Percentiles rank a stretch among this genome's conserved stretches.
These are phyloP conservation scores for Barypeithes pellucidus DNA, from an alignment of 2,888 invertebrate genomes.

Conservation along the genomic window DNA sequence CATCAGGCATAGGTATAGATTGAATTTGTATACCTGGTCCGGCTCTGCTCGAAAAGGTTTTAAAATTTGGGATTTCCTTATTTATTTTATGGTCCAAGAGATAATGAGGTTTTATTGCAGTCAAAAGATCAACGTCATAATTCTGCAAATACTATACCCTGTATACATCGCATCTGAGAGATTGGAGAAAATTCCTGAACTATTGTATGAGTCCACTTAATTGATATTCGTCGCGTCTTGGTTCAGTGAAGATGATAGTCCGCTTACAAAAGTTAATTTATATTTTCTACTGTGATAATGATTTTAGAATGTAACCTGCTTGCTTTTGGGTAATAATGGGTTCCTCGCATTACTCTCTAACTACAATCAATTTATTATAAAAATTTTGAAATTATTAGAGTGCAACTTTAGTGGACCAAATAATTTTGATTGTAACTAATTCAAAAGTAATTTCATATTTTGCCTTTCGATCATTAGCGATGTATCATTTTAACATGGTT, in stretches of 20 bases:
- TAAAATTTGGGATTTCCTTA: no score
- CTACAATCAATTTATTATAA: slow-evolving; percentile 3
- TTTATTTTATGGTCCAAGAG: no score
- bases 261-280: slow-evolving; percentile 1
- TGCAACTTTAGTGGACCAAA: neutral
- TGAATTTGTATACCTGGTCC: no score
- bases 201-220: no score
- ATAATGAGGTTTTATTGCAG: no score
- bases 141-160: no score
- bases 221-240: neutral
- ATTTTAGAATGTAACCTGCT: neutral
- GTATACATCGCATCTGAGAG: no score
- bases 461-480: slow-evolving; percentile 3
- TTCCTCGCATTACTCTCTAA: neutral
- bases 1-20: no score
- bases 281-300: neutral
- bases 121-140: no score
- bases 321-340: slow-evolving; percentile 1
- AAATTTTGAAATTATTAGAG: slow-evolving; percentile 18
- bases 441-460: slow-evolving; percentile 3
- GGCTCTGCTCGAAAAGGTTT: no score
- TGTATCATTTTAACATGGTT: neutral
- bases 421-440: slow-evolving; percentile 4
- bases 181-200: no score
- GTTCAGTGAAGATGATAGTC: neutral